Evolutionary conservation across 2,113 vertebrate species (phyloP), one percentile per base, ranked within the genome.

Genomic region (Melanerpes formicivorus): DNA sequence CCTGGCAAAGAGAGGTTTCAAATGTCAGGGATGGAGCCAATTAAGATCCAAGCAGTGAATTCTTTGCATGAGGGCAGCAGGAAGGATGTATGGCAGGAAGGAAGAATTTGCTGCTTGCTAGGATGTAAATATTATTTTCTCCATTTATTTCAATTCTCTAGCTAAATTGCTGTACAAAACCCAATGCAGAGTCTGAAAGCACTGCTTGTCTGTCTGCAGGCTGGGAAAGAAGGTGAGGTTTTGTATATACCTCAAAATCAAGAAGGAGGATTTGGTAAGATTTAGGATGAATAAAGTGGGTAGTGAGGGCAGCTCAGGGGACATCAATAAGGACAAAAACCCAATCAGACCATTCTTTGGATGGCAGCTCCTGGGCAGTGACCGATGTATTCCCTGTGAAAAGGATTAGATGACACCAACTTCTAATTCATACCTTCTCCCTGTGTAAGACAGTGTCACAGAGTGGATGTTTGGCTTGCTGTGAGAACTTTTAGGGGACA

Each of bases 1-100:
- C n/a, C 92, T 88, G 75, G 90, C 94, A 92, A 95, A 77, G 86
- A 91, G 79, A 96, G 84, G 88, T 93, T 97, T 97, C 90, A 95
- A 90, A 95, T 96, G 92, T 97, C 91, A 90, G 81, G 91, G 91
- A 88, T 50, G 83, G 92, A 94, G 90, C 92, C 86, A 94, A 77
- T 97, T 96, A 97, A 93, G 90, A 89, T 84, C 75, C 73, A 75
- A 88, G 81, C 86, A 84, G 88, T 79, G 87, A 93, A 62, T 93
- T 90, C 67, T 89, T 94, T 73, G 78, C 89, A 65, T 93, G 67
- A 90, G 80, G 78, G 79, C 63, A 85, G 75, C 66, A 92, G 93
- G 93, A 93, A 92, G 93, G 79, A 96, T 88, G 75, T 80, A 87
- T 65, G 84, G 63, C 92, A 96, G 93, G 91, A 93, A 96, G 92